Evolutionary conservation across 2,797 vertebrate genomes (phyloP).

Genomic region (Threskiornis aethiopicus): DNA sequence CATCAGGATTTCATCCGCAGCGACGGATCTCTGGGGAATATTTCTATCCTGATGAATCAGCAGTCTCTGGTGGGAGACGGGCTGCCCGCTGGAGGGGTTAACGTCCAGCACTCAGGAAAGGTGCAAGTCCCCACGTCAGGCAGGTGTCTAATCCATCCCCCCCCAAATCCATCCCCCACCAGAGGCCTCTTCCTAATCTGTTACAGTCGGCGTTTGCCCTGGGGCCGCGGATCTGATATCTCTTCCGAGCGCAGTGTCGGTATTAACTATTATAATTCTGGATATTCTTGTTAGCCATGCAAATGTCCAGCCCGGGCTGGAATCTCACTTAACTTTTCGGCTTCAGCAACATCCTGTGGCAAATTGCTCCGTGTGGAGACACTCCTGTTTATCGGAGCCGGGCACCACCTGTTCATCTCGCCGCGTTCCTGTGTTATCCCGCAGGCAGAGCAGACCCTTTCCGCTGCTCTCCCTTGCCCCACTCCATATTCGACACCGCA

Average conservation of each 20-base stretch:
- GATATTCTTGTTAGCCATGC: slow-evolving; percentile 34
- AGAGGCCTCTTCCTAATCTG: slow-evolving; percentile 43
- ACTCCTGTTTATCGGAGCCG: background rate
- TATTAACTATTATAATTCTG: slow-evolving; percentile 42
- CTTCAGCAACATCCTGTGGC: slow-evolving; percentile 19
- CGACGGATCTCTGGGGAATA: background rate
- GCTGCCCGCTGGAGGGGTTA: background rate
- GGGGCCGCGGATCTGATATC: slow-evolving; percentile 19
- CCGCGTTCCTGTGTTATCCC: background rate
- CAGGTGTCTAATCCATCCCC: slow-evolving; percentile 20
- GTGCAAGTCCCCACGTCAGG: background rate
- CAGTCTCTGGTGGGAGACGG: slow-evolving; percentile 12
- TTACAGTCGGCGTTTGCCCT: slow-evolving; percentile 23
- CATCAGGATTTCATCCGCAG: slow-evolving; percentile 37
- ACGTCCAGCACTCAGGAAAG: background rate
- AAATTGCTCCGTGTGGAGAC: background rate
- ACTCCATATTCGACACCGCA: fast-evolving
- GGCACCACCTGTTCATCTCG: background rate
- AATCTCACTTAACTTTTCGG: background rate
- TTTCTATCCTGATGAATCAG: slow-evolving; percentile 60
- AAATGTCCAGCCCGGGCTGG: background rate
- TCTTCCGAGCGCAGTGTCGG: background rate
- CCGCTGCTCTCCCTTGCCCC: background rate
- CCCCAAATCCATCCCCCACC: background rate
- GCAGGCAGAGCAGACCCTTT: background rate